A percentile compares a stretch with the other conserved stretches of the same genome.
Conservation (phyloP, 2,113 vertebrate species). For the Prinia subflava region DNA sequence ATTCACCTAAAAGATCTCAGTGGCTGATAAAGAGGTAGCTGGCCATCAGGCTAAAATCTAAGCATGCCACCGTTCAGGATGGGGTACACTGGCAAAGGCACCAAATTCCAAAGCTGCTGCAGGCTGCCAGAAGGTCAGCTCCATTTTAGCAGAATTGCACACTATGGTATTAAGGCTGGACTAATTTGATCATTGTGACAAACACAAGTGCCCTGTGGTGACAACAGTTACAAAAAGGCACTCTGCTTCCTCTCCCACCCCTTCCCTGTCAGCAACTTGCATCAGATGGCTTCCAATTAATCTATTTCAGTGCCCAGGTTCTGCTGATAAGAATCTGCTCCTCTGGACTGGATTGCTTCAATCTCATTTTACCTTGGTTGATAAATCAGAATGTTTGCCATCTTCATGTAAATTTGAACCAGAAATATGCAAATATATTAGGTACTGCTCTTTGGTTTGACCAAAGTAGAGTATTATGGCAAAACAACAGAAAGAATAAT, state of each 20-base stretch:
- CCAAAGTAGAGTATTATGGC: neutral
- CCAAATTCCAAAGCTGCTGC: neutral
- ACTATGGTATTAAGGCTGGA: neutral
- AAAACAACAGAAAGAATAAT: slow-evolving; percentile 8
- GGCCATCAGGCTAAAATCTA: neutral
- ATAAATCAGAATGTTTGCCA: neutral
- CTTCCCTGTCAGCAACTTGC: neutral
- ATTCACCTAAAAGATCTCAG: neutral
- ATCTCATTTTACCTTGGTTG: slow-evolving; percentile 1
- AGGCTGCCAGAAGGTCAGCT: neutral
- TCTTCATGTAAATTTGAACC: neutral
- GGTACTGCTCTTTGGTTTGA: neutral
- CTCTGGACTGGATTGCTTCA: neutral
- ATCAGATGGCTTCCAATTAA: neutral
- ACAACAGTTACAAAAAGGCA: neutral
- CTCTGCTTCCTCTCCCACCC: neutral
- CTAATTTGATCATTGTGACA: neutral
- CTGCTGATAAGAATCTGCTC: slow-evolving; percentile 9
- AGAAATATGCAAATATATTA: neutral
- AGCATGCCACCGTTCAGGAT: neutral
- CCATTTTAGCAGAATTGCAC: neutral
- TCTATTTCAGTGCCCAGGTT: neutral
- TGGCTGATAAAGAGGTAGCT: neutral
- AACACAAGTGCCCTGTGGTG: neutral
- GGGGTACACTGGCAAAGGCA: neutral